Percentiles rank a stretch among this genome's conserved stretches.
Evolutionary conservation across 1,140 invertebrate species (phyloP).

Genomic region (Sycobia sp.): DNA sequence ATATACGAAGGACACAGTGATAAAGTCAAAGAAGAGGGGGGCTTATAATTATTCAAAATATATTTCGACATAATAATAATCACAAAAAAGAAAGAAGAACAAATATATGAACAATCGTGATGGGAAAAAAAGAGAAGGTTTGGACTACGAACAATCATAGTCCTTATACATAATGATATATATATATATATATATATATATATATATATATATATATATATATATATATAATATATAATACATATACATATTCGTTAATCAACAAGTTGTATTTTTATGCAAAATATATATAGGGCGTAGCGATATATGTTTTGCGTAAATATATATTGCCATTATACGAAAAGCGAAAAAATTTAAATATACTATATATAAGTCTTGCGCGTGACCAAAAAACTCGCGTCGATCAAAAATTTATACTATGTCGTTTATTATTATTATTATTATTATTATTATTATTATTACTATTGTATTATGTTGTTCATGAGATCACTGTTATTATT

Average conservation of each 20-base stretch:
- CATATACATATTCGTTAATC: too few species aligned
- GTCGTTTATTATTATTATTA: background rate
- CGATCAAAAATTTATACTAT: background rate
- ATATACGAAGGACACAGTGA: too few species aligned
- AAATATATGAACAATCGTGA: too few species aligned
- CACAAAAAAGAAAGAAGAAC: too few species aligned
- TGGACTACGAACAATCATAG: too few species aligned
- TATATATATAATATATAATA: too few species aligned
- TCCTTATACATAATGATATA: constrained; percentile 22
- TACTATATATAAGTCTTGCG: background rate
- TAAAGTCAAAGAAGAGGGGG: too few species aligned
- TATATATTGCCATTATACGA: background rate
- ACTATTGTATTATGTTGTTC: background rate
- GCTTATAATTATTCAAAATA: too few species aligned
- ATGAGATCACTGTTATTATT: background rate
- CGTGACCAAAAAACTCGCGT: background rate
- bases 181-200: constrained; percentile 11
- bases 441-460: constrained; percentile 4
- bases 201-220: background rate
- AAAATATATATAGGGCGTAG: constrained; percentile 8
- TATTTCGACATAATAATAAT: too few species aligned
- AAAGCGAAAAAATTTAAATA: background rate
- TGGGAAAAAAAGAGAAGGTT: too few species aligned
- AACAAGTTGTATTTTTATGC: constrained; percentile 21
- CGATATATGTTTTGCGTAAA: constrained; percentile 22